These are phyloP conservation scores for Ictidomys tridecemlineatus DNA, from an alignment of 2,113 vertebrate species.

Conservation along the genomic window DNA sequence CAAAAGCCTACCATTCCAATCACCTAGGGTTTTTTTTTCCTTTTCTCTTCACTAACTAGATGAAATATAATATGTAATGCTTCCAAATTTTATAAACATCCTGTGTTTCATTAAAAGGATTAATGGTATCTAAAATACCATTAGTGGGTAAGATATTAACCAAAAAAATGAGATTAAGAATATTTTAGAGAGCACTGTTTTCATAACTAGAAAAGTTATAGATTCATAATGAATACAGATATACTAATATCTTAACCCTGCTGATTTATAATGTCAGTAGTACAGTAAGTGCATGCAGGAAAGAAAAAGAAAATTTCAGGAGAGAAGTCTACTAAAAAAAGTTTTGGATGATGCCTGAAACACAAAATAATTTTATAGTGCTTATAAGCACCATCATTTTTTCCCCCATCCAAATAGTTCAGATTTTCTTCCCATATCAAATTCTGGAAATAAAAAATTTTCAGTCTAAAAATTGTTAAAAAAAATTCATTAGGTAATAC, in stretches of 20 bases:
- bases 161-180: neutral
- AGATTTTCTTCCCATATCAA: conserved; percentile 47
- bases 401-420: conserved; percentile 37
- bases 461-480: conserved; percentile 25
- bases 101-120: conserved; percentile 55
- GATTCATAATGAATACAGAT: conserved; percentile 58
- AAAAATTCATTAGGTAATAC: conserved; percentile 26
- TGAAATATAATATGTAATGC: conserved; percentile 24
- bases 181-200: conserved; percentile 47
- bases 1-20: conserved; percentile 28
- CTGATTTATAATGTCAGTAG: conserved; percentile 46
- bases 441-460: conserved; percentile 66
- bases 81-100: conserved; percentile 57
- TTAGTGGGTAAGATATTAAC: conserved; percentile 48
- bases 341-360: neutral
- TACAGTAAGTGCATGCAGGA: conserved; percentile 12
- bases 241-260: conserved; percentile 31
- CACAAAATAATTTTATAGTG: neutral
- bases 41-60: conserved; percentile 38
- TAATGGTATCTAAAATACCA: conserved; percentile 39
- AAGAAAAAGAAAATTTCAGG: conserved; percentile 1
- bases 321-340: conserved; percentile 30
- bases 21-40: neutral
- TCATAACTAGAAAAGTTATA: conserved; percentile 26
- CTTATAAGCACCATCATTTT: conserved; percentile 34